A percentile compares a stretch with the other conserved stretches of the same genome.
phyloP scores from a whole-genome alignment of 2,113 vertebrate genomes.

The Halcyon senegalensis region DNA sequence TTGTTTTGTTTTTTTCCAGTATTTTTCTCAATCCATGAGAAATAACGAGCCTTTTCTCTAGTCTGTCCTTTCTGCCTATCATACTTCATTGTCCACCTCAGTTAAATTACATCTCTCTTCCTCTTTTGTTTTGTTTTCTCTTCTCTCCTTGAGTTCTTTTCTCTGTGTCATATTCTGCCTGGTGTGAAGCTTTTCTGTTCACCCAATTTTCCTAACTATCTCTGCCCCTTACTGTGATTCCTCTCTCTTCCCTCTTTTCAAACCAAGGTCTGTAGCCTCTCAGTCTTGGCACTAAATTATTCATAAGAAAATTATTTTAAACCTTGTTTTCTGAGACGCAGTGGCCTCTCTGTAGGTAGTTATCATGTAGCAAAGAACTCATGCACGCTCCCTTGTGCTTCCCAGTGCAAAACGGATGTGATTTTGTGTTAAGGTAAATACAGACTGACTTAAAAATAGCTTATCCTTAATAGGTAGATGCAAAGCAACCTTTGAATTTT shows the following conservation, averaged over 20 bases:
- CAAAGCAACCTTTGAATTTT: background rate
- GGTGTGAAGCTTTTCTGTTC: background rate
- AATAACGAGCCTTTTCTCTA: background rate
- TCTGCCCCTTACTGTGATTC: background rate
- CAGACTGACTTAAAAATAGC: background rate
- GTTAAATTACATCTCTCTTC: background rate
- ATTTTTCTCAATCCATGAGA: background rate
- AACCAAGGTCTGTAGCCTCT: background rate
- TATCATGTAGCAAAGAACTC: background rate
- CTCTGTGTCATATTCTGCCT: background rate
- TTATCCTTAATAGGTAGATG: background rate
- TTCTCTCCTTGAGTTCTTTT: background rate
- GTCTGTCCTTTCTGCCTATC: background rate
- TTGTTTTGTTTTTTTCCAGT: fast-evolving
- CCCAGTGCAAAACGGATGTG: background rate
- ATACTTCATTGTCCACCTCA: background rate
- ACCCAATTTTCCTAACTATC: background rate
- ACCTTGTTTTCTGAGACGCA: background rate
- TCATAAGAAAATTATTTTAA: background rate
- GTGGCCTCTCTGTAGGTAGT: background rate
- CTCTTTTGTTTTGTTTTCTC: background rate
- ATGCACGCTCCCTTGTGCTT: background rate
- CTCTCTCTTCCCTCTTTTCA: background rate
- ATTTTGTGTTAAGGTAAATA: background rate
- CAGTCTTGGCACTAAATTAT: background rate